Evolutionary conservation across 2,113 vertebrate genomes (phyloP).

Genomic region (Pleuronectes platessa): DNA sequence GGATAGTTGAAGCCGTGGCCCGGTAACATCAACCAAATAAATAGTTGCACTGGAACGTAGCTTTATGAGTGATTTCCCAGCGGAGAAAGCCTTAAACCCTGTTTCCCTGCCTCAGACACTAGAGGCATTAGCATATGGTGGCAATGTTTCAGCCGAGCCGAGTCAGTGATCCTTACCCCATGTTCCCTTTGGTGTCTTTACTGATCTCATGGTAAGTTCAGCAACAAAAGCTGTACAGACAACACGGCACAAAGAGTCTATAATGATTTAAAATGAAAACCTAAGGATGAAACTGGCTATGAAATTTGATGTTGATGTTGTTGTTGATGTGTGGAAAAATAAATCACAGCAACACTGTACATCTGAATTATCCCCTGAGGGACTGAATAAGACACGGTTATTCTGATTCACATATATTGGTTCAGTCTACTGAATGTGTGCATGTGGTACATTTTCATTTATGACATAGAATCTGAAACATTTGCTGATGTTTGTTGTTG

Average conservation of each 20-base stretch:
- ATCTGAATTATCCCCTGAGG: not conserved
- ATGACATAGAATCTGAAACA: no score
- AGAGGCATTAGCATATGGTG: conserved; percentile 19
- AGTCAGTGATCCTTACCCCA: conserved; percentile 34
- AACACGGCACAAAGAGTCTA: not conserved
- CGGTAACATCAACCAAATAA: not conserved
- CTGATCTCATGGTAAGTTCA: conserved; percentile 33
- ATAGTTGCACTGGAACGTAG: not conserved
- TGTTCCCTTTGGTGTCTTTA: not conserved
- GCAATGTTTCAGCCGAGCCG: conserved; percentile 18
- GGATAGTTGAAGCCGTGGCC: not conserved
- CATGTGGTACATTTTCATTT: not conserved
- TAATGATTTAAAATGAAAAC: no score
- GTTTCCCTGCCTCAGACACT: conserved; percentile 7
- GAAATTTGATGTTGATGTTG: no score
- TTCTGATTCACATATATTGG: no score
- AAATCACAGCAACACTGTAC: not conserved
- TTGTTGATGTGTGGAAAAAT: no score
- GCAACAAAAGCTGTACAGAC: not conserved
- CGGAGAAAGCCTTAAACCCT: not conserved
- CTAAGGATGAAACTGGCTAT: not conserved
- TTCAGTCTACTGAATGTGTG: not conserved
- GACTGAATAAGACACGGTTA: no score
- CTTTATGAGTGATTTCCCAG: not conserved
- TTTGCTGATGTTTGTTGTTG: not conserved